These are phyloP conservation scores for Dipodomys merriami DNA, from an alignment of 2,113 vertebrate genomes.

Conservation along the genomic window DNA sequence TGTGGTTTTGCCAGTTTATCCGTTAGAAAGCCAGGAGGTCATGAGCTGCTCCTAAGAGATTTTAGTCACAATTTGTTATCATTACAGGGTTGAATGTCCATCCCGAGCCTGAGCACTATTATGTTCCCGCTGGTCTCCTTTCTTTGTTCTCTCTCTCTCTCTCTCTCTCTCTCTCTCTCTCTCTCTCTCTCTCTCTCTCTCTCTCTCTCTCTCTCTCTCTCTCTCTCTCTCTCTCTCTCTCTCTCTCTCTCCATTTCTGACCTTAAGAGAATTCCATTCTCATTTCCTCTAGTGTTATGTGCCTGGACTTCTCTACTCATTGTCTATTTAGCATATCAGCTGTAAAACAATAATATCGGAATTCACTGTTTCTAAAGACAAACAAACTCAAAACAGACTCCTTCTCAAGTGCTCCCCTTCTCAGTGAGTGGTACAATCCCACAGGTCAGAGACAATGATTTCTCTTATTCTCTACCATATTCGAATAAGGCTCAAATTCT, in stretches of 20 bases:
- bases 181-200: neutral
- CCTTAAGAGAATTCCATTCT: neutral
- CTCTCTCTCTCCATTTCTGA: neutral
- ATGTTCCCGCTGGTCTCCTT: neutral
- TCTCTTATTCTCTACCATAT: neutral
- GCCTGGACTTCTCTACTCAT: neutral
- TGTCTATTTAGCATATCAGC: neutral
- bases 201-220: neutral
- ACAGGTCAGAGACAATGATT: neutral
- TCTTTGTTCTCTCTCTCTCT: neutral
- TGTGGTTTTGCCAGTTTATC: conserved; percentile 29
- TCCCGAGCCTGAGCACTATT: neutral
- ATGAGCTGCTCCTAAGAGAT: neutral
- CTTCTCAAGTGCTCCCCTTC: neutral
- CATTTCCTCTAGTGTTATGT: neutral
- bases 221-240: neutral
- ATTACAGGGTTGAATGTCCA: neutral
- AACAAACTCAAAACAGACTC: neutral
- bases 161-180: neutral
- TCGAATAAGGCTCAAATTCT: neutral
- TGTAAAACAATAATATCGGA: too few species aligned
- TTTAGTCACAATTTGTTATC: neutral
- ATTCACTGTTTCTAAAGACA: neutral
- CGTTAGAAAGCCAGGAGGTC: neutral
- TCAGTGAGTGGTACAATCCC: neutral